Base-by-base conservation (phyloP, 1,140 invertebrate genomes). In the Thaumatotibia leucotreta region DNA sequence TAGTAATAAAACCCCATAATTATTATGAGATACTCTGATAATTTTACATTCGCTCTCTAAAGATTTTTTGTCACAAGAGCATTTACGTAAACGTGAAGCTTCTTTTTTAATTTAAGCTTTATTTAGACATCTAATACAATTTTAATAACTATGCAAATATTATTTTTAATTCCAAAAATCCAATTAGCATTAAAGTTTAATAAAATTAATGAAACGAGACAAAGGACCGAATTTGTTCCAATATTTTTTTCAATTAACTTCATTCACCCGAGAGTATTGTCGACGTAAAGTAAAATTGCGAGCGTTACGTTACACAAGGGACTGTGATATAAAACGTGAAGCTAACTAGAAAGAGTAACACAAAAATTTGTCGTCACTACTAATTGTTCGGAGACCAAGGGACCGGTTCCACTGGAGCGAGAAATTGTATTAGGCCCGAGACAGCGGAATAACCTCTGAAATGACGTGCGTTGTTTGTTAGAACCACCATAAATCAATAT, bases 381-480 rank as follows among this genome's bases (percentile, higher is more conserved):
- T 87, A 87, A 87, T 87, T 87, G 84, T 78, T 65, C 75, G 32
- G 84, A 84, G 82, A 83, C 84, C 69, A 20, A 71, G 84, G 83
- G 82, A 86, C 78, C 63, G 69, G 49, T 73, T 74, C 74, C 74
- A 74, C 68, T 75, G 72, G 74, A 82, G 76, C 81, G 77, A 67
- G 73, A 82, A 85, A 85, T 86, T 85, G 77, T 84, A 80, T 83
- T 82, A 79, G 77, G 67, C 75, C 70, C 66, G 75, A 66, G 73
- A 81, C 80, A 82, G 65, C 70, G 66, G 63, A 61, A 23, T 45
- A 54, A 39, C 68, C 61, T 67, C 49, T 65, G 39, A 74, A 72
- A 74, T 75, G 73, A 73, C 73, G 68, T 70, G 64, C 52, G 52
- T 29, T 58, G 52, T 58, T 58, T 58, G 27, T 27, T 14, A 39